A percentile compares a stretch with the other conserved stretches of the same genome.
These are phyloP conservation scores for Phataginus tricuspis DNA, from an alignment of 2,797 vertebrate genomes.

Conservation along the genomic window DNA sequence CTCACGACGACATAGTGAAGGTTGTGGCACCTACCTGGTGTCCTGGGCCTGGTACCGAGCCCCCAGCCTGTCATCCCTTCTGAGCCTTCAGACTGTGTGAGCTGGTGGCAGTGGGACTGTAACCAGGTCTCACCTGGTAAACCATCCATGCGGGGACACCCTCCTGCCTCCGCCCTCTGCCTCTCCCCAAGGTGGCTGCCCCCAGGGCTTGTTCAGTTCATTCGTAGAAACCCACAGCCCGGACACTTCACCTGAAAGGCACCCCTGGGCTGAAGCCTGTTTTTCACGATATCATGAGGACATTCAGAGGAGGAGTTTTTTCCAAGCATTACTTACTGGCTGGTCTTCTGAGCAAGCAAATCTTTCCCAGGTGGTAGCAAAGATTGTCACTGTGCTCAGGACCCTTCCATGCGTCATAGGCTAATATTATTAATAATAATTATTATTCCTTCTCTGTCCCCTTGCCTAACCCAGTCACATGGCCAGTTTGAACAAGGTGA, in stretches of 20 bases:
- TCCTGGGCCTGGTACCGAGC: not conserved
- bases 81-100: not conserved
- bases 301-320: not conserved
- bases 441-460: too few relatives aligned
- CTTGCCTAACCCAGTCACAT: too few relatives aligned
- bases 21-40: not conserved
- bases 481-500: too few relatives aligned
- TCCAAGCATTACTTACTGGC: not conserved
- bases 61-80: not conserved
- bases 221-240: not conserved
- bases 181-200: not conserved
- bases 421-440: too few relatives aligned
- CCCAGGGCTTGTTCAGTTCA: not conserved
- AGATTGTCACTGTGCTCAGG: not conserved
- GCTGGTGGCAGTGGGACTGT: not conserved
- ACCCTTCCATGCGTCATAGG: not conserved
- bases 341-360: not conserved
- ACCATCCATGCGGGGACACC: rapidly evolving
- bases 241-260: not conserved
- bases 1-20: not conserved
- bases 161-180: not conserved
- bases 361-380: not conserved
- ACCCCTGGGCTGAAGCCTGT: not conserved
- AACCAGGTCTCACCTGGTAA: not conserved
- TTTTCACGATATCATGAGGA: not conserved